Evolutionary conservation across 2,797 vertebrate genomes (phyloP).

Genomic region (Malacoraja senta): DNA sequence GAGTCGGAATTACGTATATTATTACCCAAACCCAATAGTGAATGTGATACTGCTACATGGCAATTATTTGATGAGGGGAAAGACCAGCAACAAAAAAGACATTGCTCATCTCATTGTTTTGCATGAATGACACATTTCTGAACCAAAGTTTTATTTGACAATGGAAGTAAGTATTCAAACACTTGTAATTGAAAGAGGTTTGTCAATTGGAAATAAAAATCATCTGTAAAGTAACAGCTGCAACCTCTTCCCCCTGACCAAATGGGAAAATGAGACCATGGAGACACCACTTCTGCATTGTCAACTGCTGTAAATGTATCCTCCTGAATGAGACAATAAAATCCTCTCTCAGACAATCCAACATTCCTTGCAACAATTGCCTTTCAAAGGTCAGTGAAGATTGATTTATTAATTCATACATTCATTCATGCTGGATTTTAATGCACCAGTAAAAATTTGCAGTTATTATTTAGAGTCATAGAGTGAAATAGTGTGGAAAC

Average conservation of each 20-base stretch:
- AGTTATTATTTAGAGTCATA: neutral
- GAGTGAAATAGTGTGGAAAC: too few species aligned
- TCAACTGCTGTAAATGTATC: neutral
- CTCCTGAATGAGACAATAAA: neutral
- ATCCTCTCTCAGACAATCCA: neutral
- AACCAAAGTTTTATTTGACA: neutral
- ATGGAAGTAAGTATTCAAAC: neutral
- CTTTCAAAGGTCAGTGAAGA: neutral
- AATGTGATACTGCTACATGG: neutral
- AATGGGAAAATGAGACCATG: neutral
- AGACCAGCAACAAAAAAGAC: neutral
- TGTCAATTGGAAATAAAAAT: neutral
- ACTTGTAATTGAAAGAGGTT: neutral
- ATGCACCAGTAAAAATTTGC: neutral
- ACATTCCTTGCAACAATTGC: neutral
- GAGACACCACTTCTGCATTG: neutral
- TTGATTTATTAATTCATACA: neutral
- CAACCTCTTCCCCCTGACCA: neutral
- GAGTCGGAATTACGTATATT: neutral
- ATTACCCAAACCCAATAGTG: conserved; percentile 3
- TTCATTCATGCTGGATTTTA: neutral
- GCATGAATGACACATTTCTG: neutral
- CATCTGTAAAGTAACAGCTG: neutral
- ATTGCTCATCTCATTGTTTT: neutral
- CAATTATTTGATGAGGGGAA: neutral